Conservation (phyloP, 2,113 vertebrate species). For the Rhombomys opimus region DNA sequence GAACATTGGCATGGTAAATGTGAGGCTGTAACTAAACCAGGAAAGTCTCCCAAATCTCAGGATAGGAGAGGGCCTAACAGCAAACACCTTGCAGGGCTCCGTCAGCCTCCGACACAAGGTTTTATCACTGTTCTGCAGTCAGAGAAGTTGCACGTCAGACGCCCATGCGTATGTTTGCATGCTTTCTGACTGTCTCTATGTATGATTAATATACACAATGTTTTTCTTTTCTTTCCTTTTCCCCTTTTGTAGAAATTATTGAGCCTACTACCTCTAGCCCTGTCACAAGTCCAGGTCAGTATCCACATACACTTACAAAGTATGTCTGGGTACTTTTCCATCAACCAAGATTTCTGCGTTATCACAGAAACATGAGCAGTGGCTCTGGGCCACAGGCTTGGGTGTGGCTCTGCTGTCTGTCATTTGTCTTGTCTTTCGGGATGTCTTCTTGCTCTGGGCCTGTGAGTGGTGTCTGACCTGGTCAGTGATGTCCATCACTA, state of each 20-base stretch:
- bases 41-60: neutral
- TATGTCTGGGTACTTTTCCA: constrained; percentile 89
- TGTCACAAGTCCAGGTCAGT: constrained; percentile 99
- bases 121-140: neutral
- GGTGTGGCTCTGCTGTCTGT: constrained; percentile 84
- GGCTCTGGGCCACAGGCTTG: constrained; percentile 46
- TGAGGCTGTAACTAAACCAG: accelerated
- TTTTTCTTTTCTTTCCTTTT: constrained; percentile 89
- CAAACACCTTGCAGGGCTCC: neutral
- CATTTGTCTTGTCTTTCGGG: constrained; percentile 80
- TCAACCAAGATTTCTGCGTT: constrained; percentile 54
- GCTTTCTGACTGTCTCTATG: constrained; percentile 89
- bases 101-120: neutral
- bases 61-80: accelerated
- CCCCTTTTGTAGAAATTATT: constrained; percentile 98
- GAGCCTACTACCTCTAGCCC: constrained; percentile 98
- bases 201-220: constrained; percentile 97
- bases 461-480: constrained; percentile 22
- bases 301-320: constrained; percentile 93
- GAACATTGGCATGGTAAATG: neutral
- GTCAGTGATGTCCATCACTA: constrained; percentile 6
- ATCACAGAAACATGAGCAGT: constrained; percentile 42
- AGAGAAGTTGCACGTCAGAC: neutral
- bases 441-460: constrained; percentile 73
- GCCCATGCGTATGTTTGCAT: constrained; percentile 84